These are phyloP conservation scores for Axinella damicornis DNA, from an alignment of 37 sponge, comb jelly and placozoan genomes.

Conservation along the genomic window DNA sequence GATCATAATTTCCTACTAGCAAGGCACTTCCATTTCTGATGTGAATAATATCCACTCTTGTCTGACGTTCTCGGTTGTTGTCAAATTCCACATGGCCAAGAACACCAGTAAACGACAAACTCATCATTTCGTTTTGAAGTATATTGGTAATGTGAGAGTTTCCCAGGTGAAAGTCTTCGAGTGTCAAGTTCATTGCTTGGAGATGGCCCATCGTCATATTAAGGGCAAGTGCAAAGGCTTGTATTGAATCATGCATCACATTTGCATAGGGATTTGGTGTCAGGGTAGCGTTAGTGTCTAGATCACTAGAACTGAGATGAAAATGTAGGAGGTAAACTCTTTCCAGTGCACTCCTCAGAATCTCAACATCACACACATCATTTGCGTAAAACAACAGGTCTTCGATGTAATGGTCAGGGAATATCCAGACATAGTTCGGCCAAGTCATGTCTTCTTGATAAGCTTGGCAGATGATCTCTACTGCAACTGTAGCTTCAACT, in stretches of 20 bases:
- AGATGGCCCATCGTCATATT: not conserved
- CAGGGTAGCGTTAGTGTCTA: not conserved
- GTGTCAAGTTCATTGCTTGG: not conserved
- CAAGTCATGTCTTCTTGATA: no score
- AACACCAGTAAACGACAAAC: not conserved
- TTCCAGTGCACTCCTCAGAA: not conserved
- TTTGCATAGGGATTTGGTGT: constrained; percentile 12
- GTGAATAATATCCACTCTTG: not conserved
- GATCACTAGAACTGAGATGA: not conserved
- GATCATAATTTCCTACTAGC: not conserved
- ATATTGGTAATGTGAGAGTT: not conserved
- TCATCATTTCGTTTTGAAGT: not conserved
- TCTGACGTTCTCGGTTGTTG: not conserved
- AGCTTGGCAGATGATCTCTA: no score
- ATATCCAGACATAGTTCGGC: no score
- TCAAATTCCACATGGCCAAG: not conserved
- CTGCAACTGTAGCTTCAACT: no score
- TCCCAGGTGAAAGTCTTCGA: no score
- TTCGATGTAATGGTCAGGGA: no score
- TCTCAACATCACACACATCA: not conserved
- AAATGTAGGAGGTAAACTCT: no score
- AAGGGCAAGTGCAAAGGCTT: constrained; percentile 13
- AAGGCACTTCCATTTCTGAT: not conserved
- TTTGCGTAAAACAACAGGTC: no score
- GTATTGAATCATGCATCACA: constrained; percentile 20